Conservation (phyloP, 2,797 vertebrate genomes). For the Bradypus variegatus region DNA sequence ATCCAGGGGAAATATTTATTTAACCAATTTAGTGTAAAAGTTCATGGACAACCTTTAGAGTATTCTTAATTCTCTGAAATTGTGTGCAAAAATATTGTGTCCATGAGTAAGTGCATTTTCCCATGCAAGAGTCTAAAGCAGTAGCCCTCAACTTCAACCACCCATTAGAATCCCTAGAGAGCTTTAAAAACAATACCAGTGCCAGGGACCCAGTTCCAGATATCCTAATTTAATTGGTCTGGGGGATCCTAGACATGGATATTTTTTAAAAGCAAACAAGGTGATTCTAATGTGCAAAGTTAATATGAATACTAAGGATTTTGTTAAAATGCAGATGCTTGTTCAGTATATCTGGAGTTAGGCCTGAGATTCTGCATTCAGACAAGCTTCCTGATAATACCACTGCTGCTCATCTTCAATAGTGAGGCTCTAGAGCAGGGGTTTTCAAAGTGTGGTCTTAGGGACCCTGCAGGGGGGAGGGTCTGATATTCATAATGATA, state of each 20-base stretch:
- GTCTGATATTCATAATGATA: not conserved
- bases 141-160: constrained; percentile 3
- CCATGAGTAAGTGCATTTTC: not conserved
- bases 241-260: not conserved
- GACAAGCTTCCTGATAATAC: not conserved
- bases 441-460: not conserved
- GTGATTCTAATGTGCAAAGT: not conserved
- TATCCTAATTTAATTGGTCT: not conserved
- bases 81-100: not conserved
- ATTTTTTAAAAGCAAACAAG: not conserved
- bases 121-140: not conserved
- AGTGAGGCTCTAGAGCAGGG: not conserved
- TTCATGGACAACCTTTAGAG: not conserved
- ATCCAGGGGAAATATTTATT: not conserved
- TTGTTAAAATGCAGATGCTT: not conserved
- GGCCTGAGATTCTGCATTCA: not conserved
- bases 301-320: not conserved
- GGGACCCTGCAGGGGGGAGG: not conserved
- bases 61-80: not conserved
- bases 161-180: not conserved
- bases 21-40: not conserved
- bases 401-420: not conserved
- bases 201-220: not conserved
- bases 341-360: not conserved
- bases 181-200: not conserved